Evolutionary conservation across 2,797 vertebrate species (phyloP), one percentile per base, ranked within the genome.

Genomic region (Nothura maculosa): DNA sequence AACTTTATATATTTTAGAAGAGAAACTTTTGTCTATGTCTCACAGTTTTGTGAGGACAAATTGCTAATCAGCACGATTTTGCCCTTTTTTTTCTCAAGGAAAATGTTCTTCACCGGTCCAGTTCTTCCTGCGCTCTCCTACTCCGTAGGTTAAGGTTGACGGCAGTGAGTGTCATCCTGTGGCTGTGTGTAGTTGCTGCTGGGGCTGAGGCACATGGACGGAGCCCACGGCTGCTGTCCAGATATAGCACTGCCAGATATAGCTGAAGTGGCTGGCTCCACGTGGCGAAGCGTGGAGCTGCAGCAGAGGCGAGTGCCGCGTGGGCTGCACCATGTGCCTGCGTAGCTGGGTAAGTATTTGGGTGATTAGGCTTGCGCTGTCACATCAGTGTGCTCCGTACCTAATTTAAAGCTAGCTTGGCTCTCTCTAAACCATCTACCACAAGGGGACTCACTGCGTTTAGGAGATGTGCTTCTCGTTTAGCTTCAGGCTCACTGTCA

Each of bases 381-480:
- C 40, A 12, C 62, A 58, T 66, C 81, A 30, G 15, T 2, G 4
- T 8, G 69, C 81, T 6, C 90, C 38, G 72, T 57, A 66, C 66
- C 68, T 60, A 75, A 28, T 73, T 18, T 4, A 47, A 54, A 43
- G 52, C n/a, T 7, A 73, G 78, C 24, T 61, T 34, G 16, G 76
- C 73, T 89, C 76, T 74, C 3, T 9, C 5, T 24, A 64, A 83
- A 81, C 34, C 47, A 55, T 25, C 80, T 40, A 30, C 94, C 85
- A 70, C 91, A 72, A 82, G 92, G 73, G 92, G 89, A 95, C 92
- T 79, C 88, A 64, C 76, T 1, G 20, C 17, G 9, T 74, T 78
- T 48, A 66, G 36, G 3, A 15, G 57, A 72, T 52, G 57, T 7
- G 42, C 52, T 90, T 87, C 64, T 68, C 64, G 20, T 12, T 62